Base-by-base conservation (phyloP, 2,797 vertebrate species). In the Lophius americanus region DNA sequence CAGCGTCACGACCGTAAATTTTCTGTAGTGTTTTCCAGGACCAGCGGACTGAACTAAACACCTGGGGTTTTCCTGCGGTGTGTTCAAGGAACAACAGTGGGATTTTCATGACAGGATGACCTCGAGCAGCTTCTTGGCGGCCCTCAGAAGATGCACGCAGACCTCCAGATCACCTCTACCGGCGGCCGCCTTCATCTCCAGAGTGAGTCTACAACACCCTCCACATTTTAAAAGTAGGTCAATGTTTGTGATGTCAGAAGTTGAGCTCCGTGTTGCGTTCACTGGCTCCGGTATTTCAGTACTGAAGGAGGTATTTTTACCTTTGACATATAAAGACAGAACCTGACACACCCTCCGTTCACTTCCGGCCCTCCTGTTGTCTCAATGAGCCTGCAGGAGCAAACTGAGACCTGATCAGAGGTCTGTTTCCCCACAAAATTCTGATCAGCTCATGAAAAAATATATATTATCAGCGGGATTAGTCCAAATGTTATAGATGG, bases 21-120 rank as follows among this genome's bases (percentile, higher is more conserved):
- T 23, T 2, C 23, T 2, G 23, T 1, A 1, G 23, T 23, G 23
- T 23, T 23, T 23, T 23, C 23, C 23, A 23, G 23, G 23, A n/a
- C n/a, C n/a, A n/a, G n/a, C n/a, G n/a, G n/a, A 23, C 23, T 23
- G 23, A 23, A 23, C 23, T 23, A 23, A 23, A 23, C 23, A 1
- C 23, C 23, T 23, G 1, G 23, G 23, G 23, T 23, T 23, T 23
- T 23, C 23, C 23, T 23, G 23, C 23, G 23, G 1, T 10, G 1
- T 8, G 5, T 0, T 0, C 0, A 13, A 8, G 12, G 0, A 2
- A 4, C 6, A 10, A 0, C 0, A 11, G 10, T 9, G 1, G 6
- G 4, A n/a, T 3, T 2, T 4, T 13, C 9, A 10, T 13, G 35
- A 32, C n/a, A 51, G 9, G 12, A 89, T 90, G 87, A 89, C 14